Percentiles rank a stretch among this genome's conserved stretches.
Evolutionary conservation across 2,888 invertebrate genomes (phyloP).

Genomic region (Tillus elongatus): DNA sequence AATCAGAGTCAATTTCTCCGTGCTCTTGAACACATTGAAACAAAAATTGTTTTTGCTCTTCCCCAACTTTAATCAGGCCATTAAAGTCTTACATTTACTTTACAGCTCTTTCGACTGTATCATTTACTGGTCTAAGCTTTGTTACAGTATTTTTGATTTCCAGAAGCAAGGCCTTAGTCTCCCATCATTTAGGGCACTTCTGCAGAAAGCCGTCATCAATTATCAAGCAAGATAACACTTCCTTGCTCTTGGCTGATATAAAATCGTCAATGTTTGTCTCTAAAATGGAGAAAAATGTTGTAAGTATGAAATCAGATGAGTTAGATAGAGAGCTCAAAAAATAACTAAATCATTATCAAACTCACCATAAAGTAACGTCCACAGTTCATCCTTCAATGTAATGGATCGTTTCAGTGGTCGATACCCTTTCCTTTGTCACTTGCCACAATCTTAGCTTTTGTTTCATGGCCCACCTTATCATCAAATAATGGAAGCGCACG

Average conservation of each 20-base stretch:
- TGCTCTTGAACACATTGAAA: conserved; percentile 19
- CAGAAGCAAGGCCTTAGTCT: conserved; percentile 16
- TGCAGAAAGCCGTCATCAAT: conserved; percentile 14
- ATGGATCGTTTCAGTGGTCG: not conserved
- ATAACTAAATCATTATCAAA: no score
- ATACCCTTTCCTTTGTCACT: conserved; percentile 13
- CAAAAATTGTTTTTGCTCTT: conserved; percentile 24
- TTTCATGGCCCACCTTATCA: conserved; percentile 15
- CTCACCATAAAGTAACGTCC: not conserved
- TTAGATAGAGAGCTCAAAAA: no score
- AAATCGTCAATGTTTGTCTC: conserved; percentile 11
- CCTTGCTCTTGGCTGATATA: conserved; percentile 9
- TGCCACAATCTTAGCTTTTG: conserved; percentile 16
- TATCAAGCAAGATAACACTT: no score
- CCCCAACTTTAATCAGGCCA: conserved; percentile 21
- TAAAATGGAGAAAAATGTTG: no score
- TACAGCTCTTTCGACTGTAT: conserved; percentile 21
- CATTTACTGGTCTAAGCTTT: conserved; percentile 16
- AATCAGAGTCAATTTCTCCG: conserved; percentile 17
- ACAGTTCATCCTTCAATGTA: conserved; percentile 10
- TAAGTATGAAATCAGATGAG: no score
- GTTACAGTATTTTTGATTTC: conserved; percentile 18
- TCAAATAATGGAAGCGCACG: conserved; percentile 14
- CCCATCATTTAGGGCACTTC: conserved; percentile 13
- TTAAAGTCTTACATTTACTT: conserved; percentile 24